phyloP scores from a whole-genome alignment of 2,113 vertebrate genomes.

The Xyliphius kryptos region DNA sequence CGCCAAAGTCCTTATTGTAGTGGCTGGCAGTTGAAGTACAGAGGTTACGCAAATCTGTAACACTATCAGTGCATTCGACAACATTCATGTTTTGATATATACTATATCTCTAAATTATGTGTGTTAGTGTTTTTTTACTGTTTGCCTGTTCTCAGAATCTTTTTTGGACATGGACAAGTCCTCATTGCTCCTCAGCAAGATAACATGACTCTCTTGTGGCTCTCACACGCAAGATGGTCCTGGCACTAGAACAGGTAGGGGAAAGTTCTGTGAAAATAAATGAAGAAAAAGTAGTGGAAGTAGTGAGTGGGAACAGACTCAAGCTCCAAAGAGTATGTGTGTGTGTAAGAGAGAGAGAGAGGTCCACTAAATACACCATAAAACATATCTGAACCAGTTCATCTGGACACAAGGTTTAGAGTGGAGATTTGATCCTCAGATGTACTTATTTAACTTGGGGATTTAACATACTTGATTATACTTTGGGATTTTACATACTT shows the following conservation, averaged over 20 bases:
- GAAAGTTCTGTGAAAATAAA: slow-evolving; percentile 30
- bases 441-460: no score
- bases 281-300: slow-evolving; percentile 20
- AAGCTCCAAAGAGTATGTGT: not conserved
- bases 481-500: no score
- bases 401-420: no score
- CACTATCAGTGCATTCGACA: slow-evolving; percentile 24
- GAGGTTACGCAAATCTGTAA: slow-evolving; percentile 31
- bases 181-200: slow-evolving; percentile 13
- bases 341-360: not conserved
- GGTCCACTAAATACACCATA: not conserved
- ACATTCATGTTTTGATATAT: slow-evolving; percentile 21
- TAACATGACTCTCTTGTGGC: slow-evolving; percentile 18
- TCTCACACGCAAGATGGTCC: slow-evolving; percentile 13
- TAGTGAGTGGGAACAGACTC: slow-evolving; percentile 3
- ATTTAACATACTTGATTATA: no score
- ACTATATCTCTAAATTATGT: slow-evolving; percentile 15
- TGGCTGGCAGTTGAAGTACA: slow-evolving; percentile 27
- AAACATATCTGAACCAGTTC: no score
- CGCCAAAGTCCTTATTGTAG: slow-evolving; percentile 15
- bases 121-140: not conserved
- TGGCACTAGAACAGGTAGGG: slow-evolving; percentile 14
- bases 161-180: no score
- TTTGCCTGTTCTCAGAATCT: no score
- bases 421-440: no score